Evolutionary conservation across 1,140 invertebrate genomes (phyloP), one percentile per base, ranked within the genome.

Genomic region (Lethrus apterus): DNA sequence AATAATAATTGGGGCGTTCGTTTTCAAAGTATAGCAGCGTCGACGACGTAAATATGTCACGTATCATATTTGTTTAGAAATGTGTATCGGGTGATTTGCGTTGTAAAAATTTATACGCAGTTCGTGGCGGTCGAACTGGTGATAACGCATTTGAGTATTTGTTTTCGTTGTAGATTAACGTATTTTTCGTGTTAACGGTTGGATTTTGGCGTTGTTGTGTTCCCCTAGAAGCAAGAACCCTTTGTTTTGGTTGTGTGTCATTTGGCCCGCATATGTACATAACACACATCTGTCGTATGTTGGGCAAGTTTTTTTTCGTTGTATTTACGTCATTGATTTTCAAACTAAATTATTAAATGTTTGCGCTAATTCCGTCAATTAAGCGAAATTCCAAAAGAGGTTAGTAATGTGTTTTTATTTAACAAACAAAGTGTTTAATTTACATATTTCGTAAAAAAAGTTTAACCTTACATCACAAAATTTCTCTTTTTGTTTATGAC

Each of bases 191-290:
- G 35, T 21, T 21, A 20, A n/a, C 19, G 19, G 35, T 38, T 38
- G 20, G 20, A n/a, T n/a, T n/a, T 21, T 21, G 14, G 5, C 19
- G 20, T 38, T 11, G 15, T 17, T 13, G 35, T 38, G 35, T 38
- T 38, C 35, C 14, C 35, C 18, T 21, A 21, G 10, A 21, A 21
- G 13, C 35, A n/a, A 23, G 35, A 38, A 21, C 19, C 24, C 35
- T 38, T 38, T 38, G 35, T 38, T 38, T 38, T 38, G 35, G 18
- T 38, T 38, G 35, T 38, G 35, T 21, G 35, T 38, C 35, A 38
- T 21, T 38, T 21, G 35, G 35, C 35, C 18, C 35, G 35, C 35
- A 38, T 38, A 18, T 38, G 35, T 38, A 23, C n/a, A n/a, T 38
- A 21, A 7, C 24, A 38, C 24, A 38, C 35, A 38, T 21, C 35